These are phyloP conservation scores for Agrotis ipsilon DNA, from an alignment of 2,888 invertebrate species.

Conservation along the genomic window DNA sequence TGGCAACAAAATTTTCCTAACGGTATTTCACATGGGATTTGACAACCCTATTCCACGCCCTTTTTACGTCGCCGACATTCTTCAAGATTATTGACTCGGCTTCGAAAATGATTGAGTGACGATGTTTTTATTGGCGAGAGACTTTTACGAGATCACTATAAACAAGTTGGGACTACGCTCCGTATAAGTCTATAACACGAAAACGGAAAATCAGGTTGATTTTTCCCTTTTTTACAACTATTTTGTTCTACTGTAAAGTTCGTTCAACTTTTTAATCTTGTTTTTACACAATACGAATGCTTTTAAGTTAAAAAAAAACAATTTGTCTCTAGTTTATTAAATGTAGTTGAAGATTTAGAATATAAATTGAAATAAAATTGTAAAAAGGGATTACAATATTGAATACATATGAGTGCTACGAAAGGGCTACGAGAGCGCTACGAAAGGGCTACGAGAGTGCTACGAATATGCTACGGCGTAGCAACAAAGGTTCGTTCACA, in stretches of 20 bases:
- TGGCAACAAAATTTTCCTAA: neutral
- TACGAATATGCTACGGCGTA: neutral
- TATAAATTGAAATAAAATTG: neutral
- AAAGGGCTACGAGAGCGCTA: neutral
- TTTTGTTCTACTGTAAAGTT: constrained; percentile 22
- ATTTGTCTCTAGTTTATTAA: neutral
- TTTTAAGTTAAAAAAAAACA: constrained; percentile 1
- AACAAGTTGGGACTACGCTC: constrained; percentile 39
- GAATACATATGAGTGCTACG: neutral
- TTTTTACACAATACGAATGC: neutral
- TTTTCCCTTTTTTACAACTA: constrained; percentile 3
- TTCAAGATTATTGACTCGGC: constrained; percentile 56
- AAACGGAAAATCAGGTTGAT: constrained; percentile 42
- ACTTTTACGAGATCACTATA: constrained; percentile 61
- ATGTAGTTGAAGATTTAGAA: constrained; percentile 8
- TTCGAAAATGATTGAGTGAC: constrained; percentile 62
- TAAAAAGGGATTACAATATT: constrained; percentile 7
- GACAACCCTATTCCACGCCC: constrained; percentile 29
- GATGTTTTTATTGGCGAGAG: constrained; percentile 51
- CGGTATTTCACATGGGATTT: neutral
- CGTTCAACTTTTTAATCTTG: constrained; percentile 24
- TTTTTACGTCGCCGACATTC: constrained; percentile 46
- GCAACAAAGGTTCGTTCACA: neutral
- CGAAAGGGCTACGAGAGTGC: neutral
- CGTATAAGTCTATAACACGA: constrained; percentile 6